phyloP scores from a whole-genome alignment of 2,797 vertebrate genomes.

The Lophotriccus pileatus region DNA sequence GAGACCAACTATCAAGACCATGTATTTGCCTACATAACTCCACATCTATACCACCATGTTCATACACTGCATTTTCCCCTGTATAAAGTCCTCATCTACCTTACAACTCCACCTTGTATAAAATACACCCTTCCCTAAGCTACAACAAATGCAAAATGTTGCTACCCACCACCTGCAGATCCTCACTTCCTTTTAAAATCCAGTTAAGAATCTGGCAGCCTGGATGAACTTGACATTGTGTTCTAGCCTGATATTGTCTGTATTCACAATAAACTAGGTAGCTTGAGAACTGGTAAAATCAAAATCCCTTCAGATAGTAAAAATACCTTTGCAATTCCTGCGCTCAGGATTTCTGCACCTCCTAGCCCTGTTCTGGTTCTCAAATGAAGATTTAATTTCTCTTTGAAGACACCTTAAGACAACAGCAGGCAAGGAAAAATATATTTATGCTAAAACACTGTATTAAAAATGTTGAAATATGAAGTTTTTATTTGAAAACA shows the following conservation, averaged over 20 bases:
- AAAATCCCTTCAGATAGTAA: not conserved
- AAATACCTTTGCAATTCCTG: not conserved
- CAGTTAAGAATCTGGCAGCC: not conserved
- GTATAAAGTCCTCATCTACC: not conserved
- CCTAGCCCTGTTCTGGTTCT: not conserved
- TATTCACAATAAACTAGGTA: not conserved
- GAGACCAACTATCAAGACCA: not conserved
- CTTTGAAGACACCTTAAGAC: not conserved
- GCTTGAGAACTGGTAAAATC: not conserved
- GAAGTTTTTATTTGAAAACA: not conserved
- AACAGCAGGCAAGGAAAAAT: not conserved
- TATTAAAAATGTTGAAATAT: not conserved
- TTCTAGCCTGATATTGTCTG: not conserved
- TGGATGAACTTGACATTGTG: not conserved
- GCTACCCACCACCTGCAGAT: not conserved
- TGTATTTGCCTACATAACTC: not conserved
- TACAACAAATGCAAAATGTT: not conserved
- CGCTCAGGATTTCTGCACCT: not conserved
- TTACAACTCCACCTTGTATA: not conserved
- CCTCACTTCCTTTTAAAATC: not conserved
- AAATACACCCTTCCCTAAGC: not conserved
- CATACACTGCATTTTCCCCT: not conserved
- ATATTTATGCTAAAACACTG: not conserved
- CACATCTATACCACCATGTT: not conserved
- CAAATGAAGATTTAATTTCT: not conserved